Percentiles rank a stretch among this genome's conserved stretches.
Evolutionary conservation across 2,113 vertebrate species (phyloP).

Genomic region (Scatophagus argus): DNA sequence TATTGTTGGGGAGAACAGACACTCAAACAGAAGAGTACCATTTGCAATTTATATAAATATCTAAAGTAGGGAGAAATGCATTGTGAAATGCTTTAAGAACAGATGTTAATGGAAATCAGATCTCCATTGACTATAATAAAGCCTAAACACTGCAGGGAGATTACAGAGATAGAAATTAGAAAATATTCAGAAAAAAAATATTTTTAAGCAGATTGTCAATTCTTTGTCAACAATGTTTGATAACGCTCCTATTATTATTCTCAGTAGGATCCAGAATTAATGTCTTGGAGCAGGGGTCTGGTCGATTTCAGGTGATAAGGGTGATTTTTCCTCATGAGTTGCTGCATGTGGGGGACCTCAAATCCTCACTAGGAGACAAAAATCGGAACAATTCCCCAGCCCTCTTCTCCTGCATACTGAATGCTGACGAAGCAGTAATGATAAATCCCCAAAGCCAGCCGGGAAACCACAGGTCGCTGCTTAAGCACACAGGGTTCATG

Average conservation of each 20-base stretch:
- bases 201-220: neutral
- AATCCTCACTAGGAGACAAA: slow-evolving; percentile 55
- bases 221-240: slow-evolving; percentile 2
- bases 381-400: slow-evolving; percentile 54
- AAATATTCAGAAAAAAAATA: neutral
- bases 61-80: neutral
- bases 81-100: neutral
- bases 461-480: slow-evolving; percentile 80
- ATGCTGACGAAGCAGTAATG: slow-evolving; percentile 83
- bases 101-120: no score
- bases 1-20: slow-evolving; percentile 22
- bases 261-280: neutral
- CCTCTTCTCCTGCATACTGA: slow-evolving; percentile 69
- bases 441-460: slow-evolving; percentile 67
- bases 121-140: neutral
- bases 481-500: slow-evolving; percentile 78
- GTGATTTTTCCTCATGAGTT: slow-evolving; percentile 35
- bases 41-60: neutral
- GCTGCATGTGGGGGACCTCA: slow-evolving; percentile 54
- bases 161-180: no score
- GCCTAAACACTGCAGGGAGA: neutral
- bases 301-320: slow-evolving; percentile 19
- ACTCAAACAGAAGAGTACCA: slow-evolving; percentile 11
- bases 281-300: neutral
- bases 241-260: neutral